Conservation (phyloP, 2,113 vertebrate species). For the Eublepharis macularius region DNA sequence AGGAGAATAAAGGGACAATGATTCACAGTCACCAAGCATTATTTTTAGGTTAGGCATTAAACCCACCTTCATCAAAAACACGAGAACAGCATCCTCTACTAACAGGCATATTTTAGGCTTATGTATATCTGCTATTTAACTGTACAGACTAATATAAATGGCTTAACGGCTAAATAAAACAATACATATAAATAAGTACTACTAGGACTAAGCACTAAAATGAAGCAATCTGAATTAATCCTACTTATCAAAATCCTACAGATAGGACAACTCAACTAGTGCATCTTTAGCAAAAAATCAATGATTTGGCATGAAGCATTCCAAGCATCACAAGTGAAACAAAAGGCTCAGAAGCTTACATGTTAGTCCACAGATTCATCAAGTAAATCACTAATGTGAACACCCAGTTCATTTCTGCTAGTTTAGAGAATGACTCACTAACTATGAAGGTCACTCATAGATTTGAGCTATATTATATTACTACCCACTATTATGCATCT, state of each 20-base stretch:
- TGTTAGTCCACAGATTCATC: background rate
- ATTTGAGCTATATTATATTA: conserved; percentile 62
- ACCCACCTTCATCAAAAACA: background rate
- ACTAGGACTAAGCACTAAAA: background rate
- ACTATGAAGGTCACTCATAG: conserved; percentile 71
- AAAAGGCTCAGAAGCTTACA: background rate
- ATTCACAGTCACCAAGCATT: background rate
- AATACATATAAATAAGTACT: background rate
- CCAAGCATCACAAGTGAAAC: background rate
- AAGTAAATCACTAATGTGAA: conserved; percentile 32
- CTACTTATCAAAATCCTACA: background rate
- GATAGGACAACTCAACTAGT: background rate
- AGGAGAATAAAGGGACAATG: background rate
- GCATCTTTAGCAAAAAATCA: background rate
- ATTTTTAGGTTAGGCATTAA: background rate
- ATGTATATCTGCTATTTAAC: background rate
- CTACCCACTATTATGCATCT: conserved; percentile 59
- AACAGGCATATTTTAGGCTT: background rate
- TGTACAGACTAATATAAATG: background rate
- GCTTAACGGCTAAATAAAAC: background rate
- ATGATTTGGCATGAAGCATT: background rate
- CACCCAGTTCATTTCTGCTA: conserved; percentile 44
- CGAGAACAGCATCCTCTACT: background rate
- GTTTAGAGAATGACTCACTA: conserved; percentile 50
- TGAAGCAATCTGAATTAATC: background rate